phyloP scores from a whole-genome alignment of 2,113 vertebrate genomes.

The Brachypteracias leptosomus region DNA sequence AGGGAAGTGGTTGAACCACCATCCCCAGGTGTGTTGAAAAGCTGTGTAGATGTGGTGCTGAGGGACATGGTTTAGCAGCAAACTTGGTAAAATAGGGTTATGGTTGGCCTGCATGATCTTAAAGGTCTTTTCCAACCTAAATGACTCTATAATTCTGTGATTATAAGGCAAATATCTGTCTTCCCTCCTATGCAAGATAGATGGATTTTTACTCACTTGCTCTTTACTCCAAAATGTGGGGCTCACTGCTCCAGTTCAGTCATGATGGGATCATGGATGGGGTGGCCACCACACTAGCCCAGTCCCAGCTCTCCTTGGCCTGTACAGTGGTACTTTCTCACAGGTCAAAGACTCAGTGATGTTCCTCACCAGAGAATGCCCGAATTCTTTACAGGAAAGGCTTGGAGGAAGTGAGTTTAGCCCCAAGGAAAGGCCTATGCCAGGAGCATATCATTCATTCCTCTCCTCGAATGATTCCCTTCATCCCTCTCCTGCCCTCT shows the following conservation, averaged over 20 bases:
- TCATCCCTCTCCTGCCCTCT: accelerated
- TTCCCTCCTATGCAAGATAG: not conserved
- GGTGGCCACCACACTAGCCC: not conserved
- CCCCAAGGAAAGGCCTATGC: not conserved
- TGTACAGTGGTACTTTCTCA: not conserved
- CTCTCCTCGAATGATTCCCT: not conserved
- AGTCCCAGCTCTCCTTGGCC: not conserved
- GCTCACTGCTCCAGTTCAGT: not conserved
- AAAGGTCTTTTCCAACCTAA: too few relatives aligned
- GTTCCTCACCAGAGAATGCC: not conserved
- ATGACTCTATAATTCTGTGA: too few relatives aligned
- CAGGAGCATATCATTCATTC: accelerated
- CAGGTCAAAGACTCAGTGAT: not conserved
- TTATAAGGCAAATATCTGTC: not conserved
- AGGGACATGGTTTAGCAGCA: too few relatives aligned
- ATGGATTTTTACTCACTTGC: not conserved
- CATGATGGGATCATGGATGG: not conserved
- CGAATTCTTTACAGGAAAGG: not conserved
- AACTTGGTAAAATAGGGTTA: too few relatives aligned
- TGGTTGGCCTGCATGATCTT: too few relatives aligned
- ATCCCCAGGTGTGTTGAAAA: too few relatives aligned
- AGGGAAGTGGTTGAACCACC: too few relatives aligned
- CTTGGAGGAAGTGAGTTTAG: not conserved
- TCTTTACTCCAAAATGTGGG: not conserved
- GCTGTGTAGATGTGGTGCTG: too few relatives aligned